phyloP scores from a whole-genome alignment of 2,888 invertebrate species.

The Apamea epomidion region DNA sequence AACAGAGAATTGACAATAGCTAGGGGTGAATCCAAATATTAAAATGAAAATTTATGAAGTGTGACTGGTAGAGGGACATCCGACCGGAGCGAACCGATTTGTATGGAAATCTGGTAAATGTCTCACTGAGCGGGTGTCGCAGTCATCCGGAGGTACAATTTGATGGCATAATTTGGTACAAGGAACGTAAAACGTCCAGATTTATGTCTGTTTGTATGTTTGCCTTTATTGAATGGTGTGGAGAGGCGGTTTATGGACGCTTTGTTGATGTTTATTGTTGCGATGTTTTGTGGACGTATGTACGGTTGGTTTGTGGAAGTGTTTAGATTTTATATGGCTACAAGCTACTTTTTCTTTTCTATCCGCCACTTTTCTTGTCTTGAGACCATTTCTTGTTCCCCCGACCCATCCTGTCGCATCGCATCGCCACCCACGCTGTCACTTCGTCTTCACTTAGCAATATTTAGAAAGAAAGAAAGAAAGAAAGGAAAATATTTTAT shows the following conservation, averaged over 20 bases:
- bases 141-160: conserved; percentile 83
- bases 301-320: conserved; percentile 13
- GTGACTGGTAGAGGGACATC: conserved; percentile 74
- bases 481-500: too few relatives aligned
- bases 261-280: conserved; percentile 63
- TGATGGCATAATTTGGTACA: conserved; percentile 89
- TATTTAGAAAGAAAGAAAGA: too few relatives aligned
- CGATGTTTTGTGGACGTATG: conserved; percentile 37
- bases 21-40: conserved; percentile 82
- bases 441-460: too few relatives aligned
- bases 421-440: too few relatives aligned
- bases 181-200: conserved; percentile 84
- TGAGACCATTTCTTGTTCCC: too few relatives aligned
- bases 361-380: background rate
- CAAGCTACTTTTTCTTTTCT: background rate
- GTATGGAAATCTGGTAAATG: conserved; percentile 87
- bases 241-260: conserved; percentile 80
- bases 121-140: conserved; percentile 78
- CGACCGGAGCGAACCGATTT: conserved; percentile 87
- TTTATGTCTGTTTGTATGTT: conserved; percentile 87
- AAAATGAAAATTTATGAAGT: conserved; percentile 89
- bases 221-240: conserved; percentile 86
- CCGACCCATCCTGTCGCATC: too few relatives aligned
- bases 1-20: conserved; percentile 69
- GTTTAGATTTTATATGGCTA: conserved; percentile 4